Conservation (phyloP, 2,113 vertebrate genomes). For the Zapornia atra region DNA sequence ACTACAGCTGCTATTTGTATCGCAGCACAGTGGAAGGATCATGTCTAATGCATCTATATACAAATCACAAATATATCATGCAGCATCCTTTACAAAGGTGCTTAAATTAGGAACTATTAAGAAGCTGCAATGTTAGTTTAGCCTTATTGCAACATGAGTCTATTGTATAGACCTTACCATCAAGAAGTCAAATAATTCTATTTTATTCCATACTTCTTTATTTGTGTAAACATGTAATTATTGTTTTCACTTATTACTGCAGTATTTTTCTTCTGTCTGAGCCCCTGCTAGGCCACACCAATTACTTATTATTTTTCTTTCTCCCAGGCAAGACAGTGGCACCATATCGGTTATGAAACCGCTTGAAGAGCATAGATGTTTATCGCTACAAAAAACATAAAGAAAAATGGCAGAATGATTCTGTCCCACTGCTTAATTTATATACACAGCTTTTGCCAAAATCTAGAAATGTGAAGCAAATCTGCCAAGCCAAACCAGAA, state of each 20-base stretch:
- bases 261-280: neutral
- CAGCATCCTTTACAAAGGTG: neutral
- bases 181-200: neutral
- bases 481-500: neutral
- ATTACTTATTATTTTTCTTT: neutral
- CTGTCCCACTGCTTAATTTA: neutral
- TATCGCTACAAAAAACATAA: neutral
- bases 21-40: neutral
- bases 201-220: neutral
- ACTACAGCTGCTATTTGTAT: neutral
- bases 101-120: neutral
- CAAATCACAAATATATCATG: neutral
- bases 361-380: neutral
- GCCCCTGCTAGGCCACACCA: neutral
- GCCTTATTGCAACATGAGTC: neutral
- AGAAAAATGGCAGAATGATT: neutral
- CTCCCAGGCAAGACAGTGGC: neutral
- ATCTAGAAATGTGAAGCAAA: neutral
- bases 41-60: neutral
- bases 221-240: neutral
- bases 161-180: neutral
- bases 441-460: neutral
- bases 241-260: neutral
- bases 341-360: neutral
- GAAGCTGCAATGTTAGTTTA: neutral